These are phyloP conservation scores for Falco rusticolus DNA, from an alignment of 2,797 vertebrate species.

Conservation along the genomic window DNA sequence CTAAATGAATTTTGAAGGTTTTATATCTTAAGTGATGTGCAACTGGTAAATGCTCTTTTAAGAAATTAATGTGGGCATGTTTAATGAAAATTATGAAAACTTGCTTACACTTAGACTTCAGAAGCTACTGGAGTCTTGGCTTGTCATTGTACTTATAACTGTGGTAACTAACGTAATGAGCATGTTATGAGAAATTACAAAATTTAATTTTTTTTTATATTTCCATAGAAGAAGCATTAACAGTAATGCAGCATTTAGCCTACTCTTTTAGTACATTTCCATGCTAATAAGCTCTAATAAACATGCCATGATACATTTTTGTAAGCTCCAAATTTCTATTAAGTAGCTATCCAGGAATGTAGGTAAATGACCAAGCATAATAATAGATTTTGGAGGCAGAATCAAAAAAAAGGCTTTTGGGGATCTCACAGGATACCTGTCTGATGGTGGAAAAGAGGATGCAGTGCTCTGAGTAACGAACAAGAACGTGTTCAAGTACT, in stretches of 20 bases:
- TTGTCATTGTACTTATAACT: not conserved
- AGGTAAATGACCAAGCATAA: not conserved
- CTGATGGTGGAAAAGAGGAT: not conserved
- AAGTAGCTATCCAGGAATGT: not conserved
- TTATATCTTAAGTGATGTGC: not conserved
- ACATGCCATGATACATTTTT: not conserved
- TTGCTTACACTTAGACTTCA: not conserved
- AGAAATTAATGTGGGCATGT: not conserved
- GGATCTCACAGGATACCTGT: not conserved
- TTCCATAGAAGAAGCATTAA: not conserved
- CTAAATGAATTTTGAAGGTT: not conserved
- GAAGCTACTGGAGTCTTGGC: not conserved
- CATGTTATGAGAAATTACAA: not conserved
- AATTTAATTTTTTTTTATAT: not conserved
- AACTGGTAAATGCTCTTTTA: not conserved
- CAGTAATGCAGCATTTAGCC: not conserved
- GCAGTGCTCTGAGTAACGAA: not conserved
- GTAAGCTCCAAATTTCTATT: not conserved
- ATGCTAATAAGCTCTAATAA: not conserved
- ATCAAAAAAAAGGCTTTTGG: not conserved
- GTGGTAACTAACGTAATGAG: not conserved
- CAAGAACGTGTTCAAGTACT: not conserved
- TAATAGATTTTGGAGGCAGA: slow-evolving; percentile 6
- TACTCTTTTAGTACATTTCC: not conserved
- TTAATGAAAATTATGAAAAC: not conserved